A percentile compares a stretch with the other conserved stretches of the same genome.
Conservation (phyloP, 92 coral and sea anemone genomes). For the Galaxea fascicularis region DNA sequence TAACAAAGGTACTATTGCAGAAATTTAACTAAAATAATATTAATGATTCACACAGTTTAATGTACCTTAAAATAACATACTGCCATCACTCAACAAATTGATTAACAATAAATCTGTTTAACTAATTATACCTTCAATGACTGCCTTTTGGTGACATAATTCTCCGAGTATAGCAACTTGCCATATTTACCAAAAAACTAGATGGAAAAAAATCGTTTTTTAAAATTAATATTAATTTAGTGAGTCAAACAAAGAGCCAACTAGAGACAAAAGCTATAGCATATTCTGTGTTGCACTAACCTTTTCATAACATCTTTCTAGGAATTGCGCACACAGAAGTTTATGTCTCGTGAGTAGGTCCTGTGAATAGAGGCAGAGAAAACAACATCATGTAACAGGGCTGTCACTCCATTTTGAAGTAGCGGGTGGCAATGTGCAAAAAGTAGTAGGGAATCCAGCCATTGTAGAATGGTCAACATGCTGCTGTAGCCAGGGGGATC, state of each 20-base stretch:
- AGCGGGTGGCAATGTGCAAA: too few relatives aligned
- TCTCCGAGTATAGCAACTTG: constrained; percentile 86
- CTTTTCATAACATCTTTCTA: constrained; percentile 86
- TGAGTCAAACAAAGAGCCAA: background rate
- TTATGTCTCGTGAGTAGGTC: constrained; percentile 95
- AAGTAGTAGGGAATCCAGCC: too few relatives aligned
- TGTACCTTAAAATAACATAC: too few relatives aligned
- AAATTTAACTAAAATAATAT: too few relatives aligned
- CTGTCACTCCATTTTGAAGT: too few relatives aligned
- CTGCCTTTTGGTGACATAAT: constrained; percentile 96
- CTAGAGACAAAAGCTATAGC: background rate
- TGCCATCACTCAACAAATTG: background rate
- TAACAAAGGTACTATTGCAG: too few relatives aligned
- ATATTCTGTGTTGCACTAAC: constrained; percentile 26
- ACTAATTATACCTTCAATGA: constrained; percentile 89
- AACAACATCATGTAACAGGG: too few relatives aligned
- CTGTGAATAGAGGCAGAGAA: constrained; percentile 39
- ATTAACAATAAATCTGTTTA: background rate
- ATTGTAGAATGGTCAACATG: too few relatives aligned
- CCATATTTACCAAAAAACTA: constrained; percentile 84
- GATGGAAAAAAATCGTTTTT: background rate
- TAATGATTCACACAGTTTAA: too few relatives aligned
- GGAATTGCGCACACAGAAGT: constrained; percentile 81
- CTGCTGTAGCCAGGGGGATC: too few relatives aligned
- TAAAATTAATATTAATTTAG: background rate